These are phyloP conservation scores for Meandrina meandrites DNA, from an alignment of 92 coral and sea anemone genomes.

Conservation along the genomic window DNA sequence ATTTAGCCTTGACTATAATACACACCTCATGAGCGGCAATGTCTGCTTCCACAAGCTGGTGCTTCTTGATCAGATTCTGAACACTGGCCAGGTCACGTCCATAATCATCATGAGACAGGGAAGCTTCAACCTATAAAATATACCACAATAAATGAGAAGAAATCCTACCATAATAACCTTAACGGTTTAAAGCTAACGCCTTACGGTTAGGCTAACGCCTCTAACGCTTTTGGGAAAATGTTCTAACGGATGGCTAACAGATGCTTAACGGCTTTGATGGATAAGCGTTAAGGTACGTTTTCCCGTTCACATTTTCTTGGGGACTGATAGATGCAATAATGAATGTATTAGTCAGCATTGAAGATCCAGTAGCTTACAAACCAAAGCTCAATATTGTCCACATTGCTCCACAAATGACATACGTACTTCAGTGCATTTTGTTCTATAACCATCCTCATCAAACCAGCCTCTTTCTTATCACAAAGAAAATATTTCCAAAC, in stretches of 20 bases:
- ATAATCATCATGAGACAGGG: conserved; percentile 93
- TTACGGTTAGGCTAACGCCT: too few relatives aligned
- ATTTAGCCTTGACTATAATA: background rate
- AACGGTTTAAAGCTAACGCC: too few relatives aligned
- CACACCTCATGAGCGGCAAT: conserved; percentile 94
- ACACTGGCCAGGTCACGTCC: conserved; percentile 98
- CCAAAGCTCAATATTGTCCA: too few relatives aligned
- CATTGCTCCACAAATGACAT: too few relatives aligned
- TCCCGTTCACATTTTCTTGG: background rate
- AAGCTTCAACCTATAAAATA: conserved; percentile 70
- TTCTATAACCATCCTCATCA: too few relatives aligned
- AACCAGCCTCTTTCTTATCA: background rate
- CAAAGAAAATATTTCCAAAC: background rate
- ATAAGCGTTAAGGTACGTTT: too few relatives aligned
- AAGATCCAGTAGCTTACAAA: background rate
- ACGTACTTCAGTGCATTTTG: too few relatives aligned
- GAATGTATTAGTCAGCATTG: background rate
- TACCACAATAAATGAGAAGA: background rate
- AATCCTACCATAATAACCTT: background rate
- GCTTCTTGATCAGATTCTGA: conserved; percentile 94
- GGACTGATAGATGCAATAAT: background rate
- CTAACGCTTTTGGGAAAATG: too few relatives aligned
- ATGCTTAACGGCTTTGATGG: too few relatives aligned
- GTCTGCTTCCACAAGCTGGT: conserved; percentile 96
- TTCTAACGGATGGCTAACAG: too few relatives aligned